A percentile compares a stretch with the other conserved stretches of the same genome.
These are phyloP conservation scores for Trachelipus rathkii DNA, from an alignment of 1,140 invertebrate genomes.

Conservation along the genomic window DNA sequence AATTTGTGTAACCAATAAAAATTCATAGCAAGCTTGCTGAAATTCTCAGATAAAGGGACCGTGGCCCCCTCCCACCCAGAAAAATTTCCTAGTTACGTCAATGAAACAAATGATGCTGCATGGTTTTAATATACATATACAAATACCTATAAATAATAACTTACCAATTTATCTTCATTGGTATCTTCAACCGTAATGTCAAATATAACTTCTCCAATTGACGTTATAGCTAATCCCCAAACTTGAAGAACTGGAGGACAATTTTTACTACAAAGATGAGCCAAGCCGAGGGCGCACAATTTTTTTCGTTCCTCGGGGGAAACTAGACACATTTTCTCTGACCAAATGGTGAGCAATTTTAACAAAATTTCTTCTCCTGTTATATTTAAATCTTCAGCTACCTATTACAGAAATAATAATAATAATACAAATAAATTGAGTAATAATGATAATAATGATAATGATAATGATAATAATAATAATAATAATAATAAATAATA, in stretches of 20 bases:
- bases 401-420: slow-evolving; percentile 21
- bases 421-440: not conserved
- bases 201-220: slow-evolving; percentile 75
- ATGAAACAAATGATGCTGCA: too few relatives aligned
- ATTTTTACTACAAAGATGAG: slow-evolving; percentile 60
- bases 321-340: slow-evolving; percentile 71
- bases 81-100: too few relatives aligned
- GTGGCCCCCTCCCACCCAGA: too few relatives aligned
- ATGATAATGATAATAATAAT: too few relatives aligned
- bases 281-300: slow-evolving; percentile 71
- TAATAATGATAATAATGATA: too few relatives aligned
- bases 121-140: too few relatives aligned
- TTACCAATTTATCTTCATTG: slow-evolving; percentile 54
- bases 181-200: slow-evolving; percentile 75
- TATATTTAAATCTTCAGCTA: slow-evolving; percentile 22
- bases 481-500: too few relatives aligned
- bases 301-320: slow-evolving; percentile 75
- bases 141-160: slow-evolving; percentile 25
- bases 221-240: slow-evolving; percentile 70
- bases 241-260: slow-evolving; percentile 56
- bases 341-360: slow-evolving; percentile 69
- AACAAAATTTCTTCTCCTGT: slow-evolving; percentile 58
- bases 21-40: too few relatives aligned
- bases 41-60: too few relatives aligned
- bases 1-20: too few relatives aligned